Percentiles rank a stretch among this genome's conserved stretches.
Evolutionary conservation across 2,797 vertebrate species (phyloP).

Genomic region (Forpus xanthops): DNA sequence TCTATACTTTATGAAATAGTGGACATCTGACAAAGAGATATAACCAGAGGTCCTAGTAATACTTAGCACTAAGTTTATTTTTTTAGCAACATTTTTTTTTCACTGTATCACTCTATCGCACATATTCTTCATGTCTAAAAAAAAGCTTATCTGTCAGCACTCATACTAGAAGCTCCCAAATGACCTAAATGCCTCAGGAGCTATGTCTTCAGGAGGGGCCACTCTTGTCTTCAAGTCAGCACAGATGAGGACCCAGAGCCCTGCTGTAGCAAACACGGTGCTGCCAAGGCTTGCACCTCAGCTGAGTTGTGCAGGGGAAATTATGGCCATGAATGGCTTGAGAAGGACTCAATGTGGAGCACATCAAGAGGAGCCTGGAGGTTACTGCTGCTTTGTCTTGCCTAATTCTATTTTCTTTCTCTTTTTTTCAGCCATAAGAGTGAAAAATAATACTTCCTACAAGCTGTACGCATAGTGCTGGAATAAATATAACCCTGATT

Average conservation of each 20-base stretch:
- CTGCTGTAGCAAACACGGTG: accelerated
- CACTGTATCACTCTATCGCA: accelerated
- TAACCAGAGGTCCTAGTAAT: not conserved
- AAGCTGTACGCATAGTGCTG: not conserved
- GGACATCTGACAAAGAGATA: not conserved
- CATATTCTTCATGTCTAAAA: not conserved
- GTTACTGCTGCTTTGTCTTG: not conserved
- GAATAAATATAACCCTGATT: not conserved
- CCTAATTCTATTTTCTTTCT: not conserved
- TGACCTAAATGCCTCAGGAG: not conserved
- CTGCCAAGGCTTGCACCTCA: not conserved
- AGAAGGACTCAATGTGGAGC: not conserved
- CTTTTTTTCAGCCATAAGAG: not conserved
- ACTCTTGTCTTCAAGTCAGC: not conserved
- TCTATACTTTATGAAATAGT: not conserved
- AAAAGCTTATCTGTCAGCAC: not conserved
- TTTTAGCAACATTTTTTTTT: not conserved
- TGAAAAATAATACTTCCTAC: not conserved
- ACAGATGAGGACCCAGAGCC: not conserved
- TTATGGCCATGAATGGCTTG: not conserved
- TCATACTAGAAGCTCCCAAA: not conserved
- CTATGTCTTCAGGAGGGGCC: not conserved
- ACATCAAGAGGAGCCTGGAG: not conserved
- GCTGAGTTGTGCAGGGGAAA: not conserved
- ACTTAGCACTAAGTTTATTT: not conserved